Percentiles rank a stretch among this genome's conserved stretches.
Conservation (phyloP, 2,797 vertebrate genomes). For the Myotis findleyi region DNA sequence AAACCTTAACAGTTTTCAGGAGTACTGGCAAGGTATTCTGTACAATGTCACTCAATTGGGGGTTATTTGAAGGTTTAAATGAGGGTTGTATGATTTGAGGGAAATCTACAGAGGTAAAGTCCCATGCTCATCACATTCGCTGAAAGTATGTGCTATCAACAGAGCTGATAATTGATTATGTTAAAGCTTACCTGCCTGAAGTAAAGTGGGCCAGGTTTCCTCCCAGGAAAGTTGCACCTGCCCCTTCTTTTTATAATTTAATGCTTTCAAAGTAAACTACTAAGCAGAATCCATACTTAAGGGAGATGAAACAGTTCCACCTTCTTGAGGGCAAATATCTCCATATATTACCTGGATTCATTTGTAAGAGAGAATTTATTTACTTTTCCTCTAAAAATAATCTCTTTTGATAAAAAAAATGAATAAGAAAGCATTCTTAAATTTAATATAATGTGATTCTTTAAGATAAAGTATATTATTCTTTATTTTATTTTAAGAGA, state of each 20-base stretch:
- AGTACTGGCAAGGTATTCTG: not conserved
- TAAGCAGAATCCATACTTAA: not conserved
- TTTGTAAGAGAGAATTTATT: not conserved
- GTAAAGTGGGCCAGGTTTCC: not conserved
- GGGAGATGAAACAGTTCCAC: not conserved
- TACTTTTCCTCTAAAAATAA: not conserved
- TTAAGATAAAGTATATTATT: not conserved
- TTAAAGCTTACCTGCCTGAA: not conserved
- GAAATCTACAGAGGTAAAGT: not conserved
- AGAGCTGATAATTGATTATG: not conserved
- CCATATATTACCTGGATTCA: not conserved
- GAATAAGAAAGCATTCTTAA: not conserved
- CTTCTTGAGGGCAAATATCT: not conserved
- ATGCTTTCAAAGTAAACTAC: not conserved
- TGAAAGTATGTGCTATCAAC: not conserved
- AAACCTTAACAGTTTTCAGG: not conserved
- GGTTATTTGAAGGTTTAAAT: not conserved
- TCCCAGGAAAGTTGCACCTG: not conserved
- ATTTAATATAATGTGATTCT: not conserved
- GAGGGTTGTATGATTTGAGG: not conserved
- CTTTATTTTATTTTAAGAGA: conserved; percentile 8
- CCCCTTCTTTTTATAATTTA: not conserved
- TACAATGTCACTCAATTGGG: not conserved
- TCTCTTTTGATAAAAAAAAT: conserved; percentile 3
- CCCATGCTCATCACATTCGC: not conserved